Conservation (phyloP, 2,113 vertebrate genomes). For the Aix galericulata region DNA sequence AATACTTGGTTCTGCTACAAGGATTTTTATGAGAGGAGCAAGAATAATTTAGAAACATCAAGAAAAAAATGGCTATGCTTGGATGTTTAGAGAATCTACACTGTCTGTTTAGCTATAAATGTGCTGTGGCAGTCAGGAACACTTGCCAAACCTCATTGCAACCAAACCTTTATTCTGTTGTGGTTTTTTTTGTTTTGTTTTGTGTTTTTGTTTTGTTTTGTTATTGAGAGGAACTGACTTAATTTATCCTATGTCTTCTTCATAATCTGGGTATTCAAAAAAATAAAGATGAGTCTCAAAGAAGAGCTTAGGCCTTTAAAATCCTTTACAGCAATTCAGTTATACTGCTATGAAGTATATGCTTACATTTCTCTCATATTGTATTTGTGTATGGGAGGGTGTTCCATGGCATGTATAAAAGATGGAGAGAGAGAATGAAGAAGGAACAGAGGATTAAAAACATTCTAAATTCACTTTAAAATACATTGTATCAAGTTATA, state of each 20-base stretch:
- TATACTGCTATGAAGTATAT: background rate
- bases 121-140: slow-evolving; percentile 12
- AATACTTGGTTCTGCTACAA: slow-evolving; percentile 43
- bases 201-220: background rate
- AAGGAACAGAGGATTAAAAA: background rate
- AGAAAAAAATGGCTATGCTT: slow-evolving; percentile 5
- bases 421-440: background rate
- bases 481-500: background rate
- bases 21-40: slow-evolving; percentile 50
- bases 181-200: too few species aligned
- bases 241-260: background rate
- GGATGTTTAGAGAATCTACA: background rate
- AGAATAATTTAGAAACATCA: slow-evolving; percentile 50
- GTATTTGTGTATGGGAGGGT: background rate
- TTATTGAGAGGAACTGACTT: background rate
- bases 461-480: background rate
- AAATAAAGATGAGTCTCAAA: background rate
- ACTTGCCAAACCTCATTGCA: background rate
- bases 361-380: background rate
- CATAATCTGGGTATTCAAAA: slow-evolving; percentile 1
- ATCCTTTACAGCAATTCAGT: background rate
- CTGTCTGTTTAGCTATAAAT: slow-evolving; percentile 13
- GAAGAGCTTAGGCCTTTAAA: background rate
- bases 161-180: background rate
- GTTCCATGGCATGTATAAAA: background rate